These are phyloP conservation scores for Siniperca obscura DNA, from an alignment of 2,797 vertebrate genomes.

Conservation along the genomic window DNA sequence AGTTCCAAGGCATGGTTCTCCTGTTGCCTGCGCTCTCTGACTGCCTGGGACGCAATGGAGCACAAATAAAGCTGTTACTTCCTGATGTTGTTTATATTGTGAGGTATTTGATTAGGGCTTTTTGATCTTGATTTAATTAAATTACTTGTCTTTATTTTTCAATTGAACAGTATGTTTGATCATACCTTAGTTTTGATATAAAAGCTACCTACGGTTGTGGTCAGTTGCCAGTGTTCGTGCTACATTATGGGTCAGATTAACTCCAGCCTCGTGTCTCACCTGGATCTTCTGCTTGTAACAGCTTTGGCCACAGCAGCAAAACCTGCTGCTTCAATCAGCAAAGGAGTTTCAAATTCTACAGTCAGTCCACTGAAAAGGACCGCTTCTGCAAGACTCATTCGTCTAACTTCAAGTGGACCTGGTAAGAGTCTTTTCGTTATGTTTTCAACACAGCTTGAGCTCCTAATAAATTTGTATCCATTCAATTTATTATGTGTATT, in stretches of 20 bases:
- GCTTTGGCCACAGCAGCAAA: constrained; percentile 65
- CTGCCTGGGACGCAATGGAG: constrained; percentile 65
- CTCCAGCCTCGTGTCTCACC: constrained; percentile 42
- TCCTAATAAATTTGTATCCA: neutral
- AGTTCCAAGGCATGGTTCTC: constrained; percentile 40
- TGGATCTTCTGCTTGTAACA: constrained; percentile 58
- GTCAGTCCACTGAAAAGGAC: constrained; percentile 59
- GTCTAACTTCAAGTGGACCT: constrained; percentile 19
- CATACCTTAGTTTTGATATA: constrained; percentile 4
- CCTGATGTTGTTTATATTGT: neutral
- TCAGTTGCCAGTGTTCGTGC: constrained; percentile 14
- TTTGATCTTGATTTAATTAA: constrained; percentile 52
- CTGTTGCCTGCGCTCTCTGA: constrained; percentile 50
- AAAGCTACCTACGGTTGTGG: constrained; percentile 1
- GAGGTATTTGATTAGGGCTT: neutral
- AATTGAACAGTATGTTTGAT: constrained; percentile 16
- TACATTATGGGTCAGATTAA: constrained; percentile 49
- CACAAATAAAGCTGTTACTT: constrained; percentile 26
- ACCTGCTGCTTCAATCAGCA: constrained; percentile 47
- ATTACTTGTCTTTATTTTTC: constrained; percentile 3
- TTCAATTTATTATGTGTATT: neutral
- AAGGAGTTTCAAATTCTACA: constrained; percentile 41
- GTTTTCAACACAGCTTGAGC: neutral
- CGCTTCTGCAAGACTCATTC: constrained; percentile 46
- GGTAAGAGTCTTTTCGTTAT: constrained; percentile 66